Conservation (phyloP, 2,888 invertebrate species). For the Odontocolon sp. region DNA sequence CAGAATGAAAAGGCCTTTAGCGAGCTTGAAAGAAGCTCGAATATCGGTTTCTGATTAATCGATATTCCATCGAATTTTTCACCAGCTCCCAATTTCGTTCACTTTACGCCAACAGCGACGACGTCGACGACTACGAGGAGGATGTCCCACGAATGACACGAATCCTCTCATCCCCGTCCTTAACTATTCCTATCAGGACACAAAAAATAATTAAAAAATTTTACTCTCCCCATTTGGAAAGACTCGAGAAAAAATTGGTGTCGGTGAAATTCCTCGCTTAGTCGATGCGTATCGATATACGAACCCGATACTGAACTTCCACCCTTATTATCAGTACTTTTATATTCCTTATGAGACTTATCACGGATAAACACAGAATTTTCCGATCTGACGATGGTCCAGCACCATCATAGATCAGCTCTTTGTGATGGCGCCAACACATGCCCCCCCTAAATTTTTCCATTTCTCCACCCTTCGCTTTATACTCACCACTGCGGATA, state of each 20-base stretch:
- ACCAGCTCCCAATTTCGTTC: background rate
- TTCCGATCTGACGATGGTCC: background rate
- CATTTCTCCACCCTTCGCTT: no score
- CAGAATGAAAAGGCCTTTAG: background rate
- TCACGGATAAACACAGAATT: background rate
- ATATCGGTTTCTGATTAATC: background rate
- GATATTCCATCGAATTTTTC: background rate
- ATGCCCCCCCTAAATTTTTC: background rate
- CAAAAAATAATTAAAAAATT: background rate
- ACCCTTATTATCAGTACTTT: no score
- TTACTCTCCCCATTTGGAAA: no score
- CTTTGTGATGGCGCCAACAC: conserved; percentile 27
- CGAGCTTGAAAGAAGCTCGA: no score
- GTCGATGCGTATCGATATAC: no score
- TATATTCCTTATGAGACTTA: background rate
- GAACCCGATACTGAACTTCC: background rate
- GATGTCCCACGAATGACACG: no score
- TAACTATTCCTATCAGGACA: background rate
- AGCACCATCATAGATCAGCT: background rate
- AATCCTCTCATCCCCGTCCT: background rate
- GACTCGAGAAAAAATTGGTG: background rate
- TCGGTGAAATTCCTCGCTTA: background rate
- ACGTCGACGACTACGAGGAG: no score
- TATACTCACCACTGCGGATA: conserved; percentile 55
- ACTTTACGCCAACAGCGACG: background rate